Conservation (phyloP, 2,113 vertebrate genomes). For the Marmota flaviventris region DNA sequence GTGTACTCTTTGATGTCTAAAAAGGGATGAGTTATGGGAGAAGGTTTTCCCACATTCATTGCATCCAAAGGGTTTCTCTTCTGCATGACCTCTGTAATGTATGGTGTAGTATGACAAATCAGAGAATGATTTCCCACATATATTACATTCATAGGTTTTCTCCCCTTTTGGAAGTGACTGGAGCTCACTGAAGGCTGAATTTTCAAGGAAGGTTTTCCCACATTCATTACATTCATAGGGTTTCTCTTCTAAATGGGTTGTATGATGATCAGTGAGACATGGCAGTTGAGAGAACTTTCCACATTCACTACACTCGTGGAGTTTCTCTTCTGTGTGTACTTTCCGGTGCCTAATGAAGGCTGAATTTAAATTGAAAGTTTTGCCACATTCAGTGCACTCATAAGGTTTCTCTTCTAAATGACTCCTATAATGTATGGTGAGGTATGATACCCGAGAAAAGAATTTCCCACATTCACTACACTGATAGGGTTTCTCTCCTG, state of each 20-base stretch:
- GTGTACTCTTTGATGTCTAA: conserved; percentile 83
- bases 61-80: conserved; percentile 85
- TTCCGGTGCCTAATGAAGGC: conserved; percentile 83
- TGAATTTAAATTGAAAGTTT: conserved; percentile 84
- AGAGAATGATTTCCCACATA: conserved; percentile 82
- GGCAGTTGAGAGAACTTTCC: conserved; percentile 71
- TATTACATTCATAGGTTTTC: conserved; percentile 80
- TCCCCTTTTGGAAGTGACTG: conserved; percentile 77
- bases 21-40: conserved; percentile 82
- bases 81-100: conserved; percentile 82
- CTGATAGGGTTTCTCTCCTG: conserved; percentile 84
- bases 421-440: conserved; percentile 83
- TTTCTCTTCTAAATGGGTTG: conserved; percentile 71
- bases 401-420: conserved; percentile 85
- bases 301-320: conserved; percentile 75
- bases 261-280: conserved; percentile 34
- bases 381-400: conserved; percentile 81
- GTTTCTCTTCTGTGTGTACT: conserved; percentile 74
- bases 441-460: conserved; percentile 82
- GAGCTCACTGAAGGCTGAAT: conserved; percentile 58
- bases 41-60: conserved; percentile 84
- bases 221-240: conserved; percentile 77
- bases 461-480: conserved; percentile 85
- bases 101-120: conserved; percentile 71
- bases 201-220: conserved; percentile 71